Evolutionary conservation across 1,140 invertebrate species (phyloP).

Genomic region (Zaprionus ghesquierei): DNA sequence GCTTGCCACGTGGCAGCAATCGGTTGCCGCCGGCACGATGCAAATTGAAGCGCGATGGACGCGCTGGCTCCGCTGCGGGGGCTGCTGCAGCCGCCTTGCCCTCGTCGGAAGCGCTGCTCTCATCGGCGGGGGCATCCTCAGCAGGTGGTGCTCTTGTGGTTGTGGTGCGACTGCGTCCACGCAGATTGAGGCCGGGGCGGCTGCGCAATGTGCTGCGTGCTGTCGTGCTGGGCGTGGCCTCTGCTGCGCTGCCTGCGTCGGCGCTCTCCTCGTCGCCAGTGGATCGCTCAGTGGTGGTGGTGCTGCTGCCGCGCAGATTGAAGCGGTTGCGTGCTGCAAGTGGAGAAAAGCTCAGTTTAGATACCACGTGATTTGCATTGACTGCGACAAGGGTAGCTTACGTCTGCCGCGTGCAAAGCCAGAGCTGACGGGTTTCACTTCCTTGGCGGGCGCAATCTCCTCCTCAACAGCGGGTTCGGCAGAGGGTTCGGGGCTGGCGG

Average conservation of each 20-base stretch:
- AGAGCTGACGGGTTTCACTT: conserved; percentile 82
- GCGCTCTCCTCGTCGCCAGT: conserved; percentile 56
- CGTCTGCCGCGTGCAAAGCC: conserved; percentile 73
- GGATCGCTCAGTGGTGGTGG: conserved; percentile 65
- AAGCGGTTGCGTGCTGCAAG: conserved; percentile 78
- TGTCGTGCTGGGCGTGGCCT: conserved; percentile 80
- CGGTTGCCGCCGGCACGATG: conserved; percentile 70
- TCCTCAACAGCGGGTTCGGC: conserved; percentile 70
- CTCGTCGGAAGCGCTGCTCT: conserved; percentile 72
- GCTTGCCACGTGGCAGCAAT: conserved; percentile 62
- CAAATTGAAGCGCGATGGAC: conserved; percentile 76
- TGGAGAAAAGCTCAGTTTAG: neutral
- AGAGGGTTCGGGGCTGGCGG: conserved; percentile 62
- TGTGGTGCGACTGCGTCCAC: conserved; percentile 83
- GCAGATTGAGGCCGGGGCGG: conserved; percentile 84
- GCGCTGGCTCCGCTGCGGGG: conserved; percentile 43
- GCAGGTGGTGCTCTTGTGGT: conserved; percentile 82
- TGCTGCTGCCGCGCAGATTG: conserved; percentile 68
- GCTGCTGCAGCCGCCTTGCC: conserved; percentile 82
- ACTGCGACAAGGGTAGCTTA: conserved; percentile 30
- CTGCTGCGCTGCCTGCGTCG: conserved; percentile 51
- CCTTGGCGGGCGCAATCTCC: conserved; percentile 77
- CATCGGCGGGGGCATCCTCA: conserved; percentile 82
- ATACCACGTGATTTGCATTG: neutral
- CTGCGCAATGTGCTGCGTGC: conserved; percentile 82